phyloP scores from a whole-genome alignment of 2,888 invertebrate genomes.

The Phragmatobia fuliginosa region DNA sequence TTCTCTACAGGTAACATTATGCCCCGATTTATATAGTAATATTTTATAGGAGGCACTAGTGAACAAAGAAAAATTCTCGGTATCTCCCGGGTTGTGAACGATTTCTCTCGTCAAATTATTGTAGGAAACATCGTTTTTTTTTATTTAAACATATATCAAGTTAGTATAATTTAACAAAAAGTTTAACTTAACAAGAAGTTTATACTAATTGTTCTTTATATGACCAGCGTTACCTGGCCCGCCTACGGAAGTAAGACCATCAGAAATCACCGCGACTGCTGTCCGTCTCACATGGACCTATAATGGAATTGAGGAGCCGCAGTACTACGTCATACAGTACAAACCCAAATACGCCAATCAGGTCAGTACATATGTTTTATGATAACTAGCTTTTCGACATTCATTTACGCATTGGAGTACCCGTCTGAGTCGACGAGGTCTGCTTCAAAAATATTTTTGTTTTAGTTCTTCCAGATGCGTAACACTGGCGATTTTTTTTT shows the following conservation, averaged over 20 bases:
- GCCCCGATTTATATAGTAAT: neutral
- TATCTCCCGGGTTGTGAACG: neutral
- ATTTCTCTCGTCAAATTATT: neutral
- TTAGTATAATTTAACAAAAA: too few relatives aligned
- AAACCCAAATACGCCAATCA: conserved; percentile 97
- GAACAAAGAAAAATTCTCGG: neutral
- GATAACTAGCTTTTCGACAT: neutral
- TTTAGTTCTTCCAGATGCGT: too few relatives aligned
- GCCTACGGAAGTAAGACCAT: conserved; percentile 95
- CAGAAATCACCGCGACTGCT: conserved; percentile 97
- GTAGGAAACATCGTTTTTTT: too few relatives aligned
- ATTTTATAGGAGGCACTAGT: neutral
- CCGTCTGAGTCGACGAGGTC: too few relatives aligned
- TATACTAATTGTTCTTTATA: neutral
- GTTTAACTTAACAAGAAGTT: neutral
- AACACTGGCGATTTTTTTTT: too few relatives aligned
- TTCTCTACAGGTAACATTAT: neutral
- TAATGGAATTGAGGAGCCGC: conserved; percentile 95
- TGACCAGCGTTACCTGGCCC: conserved; percentile 94
- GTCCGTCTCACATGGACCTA: conserved; percentile 98
- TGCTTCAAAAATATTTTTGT: too few relatives aligned
- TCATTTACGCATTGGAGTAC: too few relatives aligned
- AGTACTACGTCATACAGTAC: conserved; percentile 98
- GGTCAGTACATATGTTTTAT: too few relatives aligned
- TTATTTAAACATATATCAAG: too few relatives aligned